Evolutionary conservation across 2,888 invertebrate species (phyloP).

Genomic region (Volucella inflata): DNA sequence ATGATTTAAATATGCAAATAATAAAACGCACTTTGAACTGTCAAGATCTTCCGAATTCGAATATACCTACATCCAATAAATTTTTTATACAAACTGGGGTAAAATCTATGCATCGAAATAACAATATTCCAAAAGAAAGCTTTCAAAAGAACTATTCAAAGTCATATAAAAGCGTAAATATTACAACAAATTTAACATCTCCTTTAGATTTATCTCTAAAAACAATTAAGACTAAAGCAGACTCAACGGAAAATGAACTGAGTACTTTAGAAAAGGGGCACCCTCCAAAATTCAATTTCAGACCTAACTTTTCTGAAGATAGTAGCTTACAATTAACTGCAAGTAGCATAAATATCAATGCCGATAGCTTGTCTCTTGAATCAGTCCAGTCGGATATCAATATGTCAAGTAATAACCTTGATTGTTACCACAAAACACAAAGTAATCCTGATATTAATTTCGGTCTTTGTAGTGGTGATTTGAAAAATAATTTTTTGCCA

Average conservation of each 20-base stretch:
- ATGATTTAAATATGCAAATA: conserved; percentile 82
- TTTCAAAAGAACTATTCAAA: conserved; percentile 55
- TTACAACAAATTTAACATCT: conserved; percentile 82
- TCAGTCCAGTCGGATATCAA: background rate
- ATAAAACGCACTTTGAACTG: conserved; percentile 82
- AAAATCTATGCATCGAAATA: background rate
- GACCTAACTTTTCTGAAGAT: conserved; percentile 87
- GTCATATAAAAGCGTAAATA: conserved; percentile 22
- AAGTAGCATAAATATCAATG: background rate
- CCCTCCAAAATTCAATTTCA: conserved; percentile 91
- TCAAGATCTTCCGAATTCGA: conserved; percentile 52
- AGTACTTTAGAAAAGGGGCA: conserved; percentile 78
- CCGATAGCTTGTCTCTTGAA: background rate
- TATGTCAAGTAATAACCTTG: background rate
- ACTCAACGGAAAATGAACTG: conserved; percentile 88
- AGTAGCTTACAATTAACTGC: background rate
- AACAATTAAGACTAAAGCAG: conserved; percentile 94
- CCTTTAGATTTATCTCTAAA: conserved; percentile 95
- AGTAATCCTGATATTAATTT: background rate
- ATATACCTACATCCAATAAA: conserved; percentile 15
- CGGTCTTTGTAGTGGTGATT: background rate
- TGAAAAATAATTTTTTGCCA: conserved; percentile 11
- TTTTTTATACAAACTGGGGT: background rate
- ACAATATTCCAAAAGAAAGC: conserved; percentile 12
- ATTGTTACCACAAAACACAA: background rate